phyloP scores from a whole-genome alignment of 1,140 invertebrate species.

The Lordiphosa clarofinis region DNA sequence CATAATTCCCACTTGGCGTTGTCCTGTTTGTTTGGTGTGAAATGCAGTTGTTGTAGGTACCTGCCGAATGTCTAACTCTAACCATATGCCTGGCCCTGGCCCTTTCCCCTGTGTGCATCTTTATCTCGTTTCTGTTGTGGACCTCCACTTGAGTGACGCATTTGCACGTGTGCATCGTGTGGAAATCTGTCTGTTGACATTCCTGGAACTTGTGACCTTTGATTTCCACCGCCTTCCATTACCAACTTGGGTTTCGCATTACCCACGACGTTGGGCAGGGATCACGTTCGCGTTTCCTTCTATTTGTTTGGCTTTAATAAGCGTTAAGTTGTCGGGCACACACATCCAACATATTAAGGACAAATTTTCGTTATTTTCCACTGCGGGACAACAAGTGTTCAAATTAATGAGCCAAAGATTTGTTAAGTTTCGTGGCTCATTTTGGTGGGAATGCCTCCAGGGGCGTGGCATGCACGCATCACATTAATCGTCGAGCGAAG shows the following conservation, averaged over 20 bases:
- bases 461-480: constrained; percentile 44
- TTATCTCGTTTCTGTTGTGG: constrained; percentile 8
- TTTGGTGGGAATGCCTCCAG: constrained; percentile 20
- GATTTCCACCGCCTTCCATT: constrained; percentile 28
- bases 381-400: constrained; percentile 53
- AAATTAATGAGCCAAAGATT: constrained; percentile 74
- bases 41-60: constrained; percentile 39
- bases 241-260: constrained; percentile 57
- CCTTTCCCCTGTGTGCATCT: not conserved
- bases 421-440: constrained; percentile 75
- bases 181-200: constrained; percentile 76
- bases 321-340: constrained; percentile 66
- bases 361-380: constrained; percentile 60
- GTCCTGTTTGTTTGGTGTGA: constrained; percentile 71
- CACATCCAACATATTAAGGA: constrained; percentile 47
- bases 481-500: constrained; percentile 56
- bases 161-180: constrained; percentile 74
- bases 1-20: constrained; percentile 45
- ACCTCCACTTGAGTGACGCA: constrained; percentile 49
- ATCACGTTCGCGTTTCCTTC: constrained; percentile 23
- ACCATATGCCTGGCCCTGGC: constrained; percentile 5
- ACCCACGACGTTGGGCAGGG: constrained; percentile 29
- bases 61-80: constrained; percentile 2
- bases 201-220: constrained; percentile 63
- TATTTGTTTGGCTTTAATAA: constrained; percentile 60